A percentile compares a stretch with the other conserved stretches of the same genome.
Conservation (phyloP, 2,888 invertebrate genomes). For the Sesamia inferens region DNA sequence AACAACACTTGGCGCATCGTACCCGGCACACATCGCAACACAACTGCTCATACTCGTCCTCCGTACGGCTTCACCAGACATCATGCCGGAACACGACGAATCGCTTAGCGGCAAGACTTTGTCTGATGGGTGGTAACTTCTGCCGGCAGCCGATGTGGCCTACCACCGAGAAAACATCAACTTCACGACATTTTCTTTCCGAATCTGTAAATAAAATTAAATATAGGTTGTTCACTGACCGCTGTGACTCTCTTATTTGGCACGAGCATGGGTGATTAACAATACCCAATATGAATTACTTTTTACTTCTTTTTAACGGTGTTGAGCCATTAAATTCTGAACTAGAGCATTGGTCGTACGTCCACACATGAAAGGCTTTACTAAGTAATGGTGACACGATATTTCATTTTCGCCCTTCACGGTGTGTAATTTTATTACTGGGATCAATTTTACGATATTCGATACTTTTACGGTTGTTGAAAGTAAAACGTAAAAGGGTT, state of each 20-base stretch:
- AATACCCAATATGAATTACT: neutral
- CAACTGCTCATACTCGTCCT: no score
- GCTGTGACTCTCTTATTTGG: neutral
- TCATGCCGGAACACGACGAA: no score
- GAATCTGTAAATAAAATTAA: neutral
- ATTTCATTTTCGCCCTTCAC: constrained; percentile 83
- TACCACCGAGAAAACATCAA: no score
- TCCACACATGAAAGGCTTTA: constrained; percentile 51
- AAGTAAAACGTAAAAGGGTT: constrained; percentile 85
- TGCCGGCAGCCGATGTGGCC: no score
- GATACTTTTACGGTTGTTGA: constrained; percentile 86
- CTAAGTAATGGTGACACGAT: constrained; percentile 61
- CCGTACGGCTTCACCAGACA: no score
- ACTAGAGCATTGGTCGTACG: constrained; percentile 9
- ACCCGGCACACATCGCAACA: no score
- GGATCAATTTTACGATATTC: constrained; percentile 85
- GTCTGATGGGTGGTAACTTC: no score
- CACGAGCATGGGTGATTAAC: neutral
- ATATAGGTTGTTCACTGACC: neutral
- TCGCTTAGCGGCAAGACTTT: no score
- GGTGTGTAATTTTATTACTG: constrained; percentile 83
- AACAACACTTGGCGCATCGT: no score
- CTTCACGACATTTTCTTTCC: no score
- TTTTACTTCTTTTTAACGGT: neutral
- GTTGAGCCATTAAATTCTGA: constrained; percentile 9